Percentiles rank a stretch among this genome's conserved stretches.
Evolutionary conservation across 2,888 invertebrate genomes (phyloP).

Genomic region (Brachyptera putata): DNA sequence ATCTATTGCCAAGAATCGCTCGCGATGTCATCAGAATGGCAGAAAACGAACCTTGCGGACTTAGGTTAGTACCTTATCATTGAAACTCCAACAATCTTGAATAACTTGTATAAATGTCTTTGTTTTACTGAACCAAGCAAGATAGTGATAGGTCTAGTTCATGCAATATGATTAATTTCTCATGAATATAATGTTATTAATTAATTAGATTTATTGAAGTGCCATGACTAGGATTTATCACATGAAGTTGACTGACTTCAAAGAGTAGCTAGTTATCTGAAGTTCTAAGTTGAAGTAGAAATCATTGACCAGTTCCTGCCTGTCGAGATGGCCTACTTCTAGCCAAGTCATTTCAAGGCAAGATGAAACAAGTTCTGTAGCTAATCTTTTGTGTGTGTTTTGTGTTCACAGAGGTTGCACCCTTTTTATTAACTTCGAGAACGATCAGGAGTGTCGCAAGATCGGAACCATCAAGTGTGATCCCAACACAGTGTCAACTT

Average conservation of each 20-base stretch:
- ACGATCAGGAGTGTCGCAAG: constrained; percentile 60
- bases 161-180: too few species aligned
- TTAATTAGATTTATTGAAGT: too few species aligned
- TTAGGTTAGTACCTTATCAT: constrained; percentile 47
- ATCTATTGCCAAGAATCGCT: constrained; percentile 73
- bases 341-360: background rate
- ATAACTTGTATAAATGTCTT: background rate
- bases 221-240: too few species aligned
- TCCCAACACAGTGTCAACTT: constrained; percentile 82
- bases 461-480: constrained; percentile 82
- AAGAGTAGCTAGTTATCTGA: too few species aligned
- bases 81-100: background rate
- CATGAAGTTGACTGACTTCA: too few species aligned
- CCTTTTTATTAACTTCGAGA: constrained; percentile 78
- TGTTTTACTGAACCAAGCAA: too few species aligned
- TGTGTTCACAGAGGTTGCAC: constrained; percentile 61
- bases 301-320: too few species aligned
- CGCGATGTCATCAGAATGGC: constrained; percentile 76
- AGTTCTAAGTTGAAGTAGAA: too few species aligned
- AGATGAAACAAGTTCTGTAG: too few species aligned
- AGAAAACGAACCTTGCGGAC: constrained; percentile 85
- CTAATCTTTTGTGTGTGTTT: constrained; percentile 1
- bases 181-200: too few species aligned
- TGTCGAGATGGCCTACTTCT: background rate
- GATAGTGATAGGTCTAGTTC: too few species aligned